A percentile compares a stretch with the other conserved stretches of the same genome.
phyloP scores from a whole-genome alignment of 2,888 invertebrate species.

The Drosophila conformis region DNA sequence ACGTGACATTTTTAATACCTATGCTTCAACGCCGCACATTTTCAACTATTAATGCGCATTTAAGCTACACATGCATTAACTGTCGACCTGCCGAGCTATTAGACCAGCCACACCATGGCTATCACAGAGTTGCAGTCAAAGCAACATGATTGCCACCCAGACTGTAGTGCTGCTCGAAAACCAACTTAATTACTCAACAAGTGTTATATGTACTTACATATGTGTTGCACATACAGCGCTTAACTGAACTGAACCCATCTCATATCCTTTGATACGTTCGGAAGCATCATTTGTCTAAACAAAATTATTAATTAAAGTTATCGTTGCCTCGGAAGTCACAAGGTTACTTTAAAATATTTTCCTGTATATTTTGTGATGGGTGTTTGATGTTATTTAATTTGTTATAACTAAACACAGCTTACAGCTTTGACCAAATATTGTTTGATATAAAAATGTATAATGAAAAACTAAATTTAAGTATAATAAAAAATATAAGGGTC shows the following conservation, averaged over 20 bases:
- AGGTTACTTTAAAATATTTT: slow-evolving; percentile 32
- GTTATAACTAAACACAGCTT: slow-evolving; percentile 63
- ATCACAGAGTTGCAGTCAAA: slow-evolving; percentile 13
- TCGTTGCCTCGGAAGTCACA: slow-evolving; percentile 5
- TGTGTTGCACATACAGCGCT: slow-evolving; percentile 30
- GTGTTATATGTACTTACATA: slow-evolving; percentile 6
- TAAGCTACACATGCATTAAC: slow-evolving; percentile 77
- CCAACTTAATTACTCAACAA: slow-evolving; percentile 67
- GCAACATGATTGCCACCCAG: slow-evolving; percentile 25
- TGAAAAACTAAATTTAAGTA: not conserved
- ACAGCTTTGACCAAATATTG: slow-evolving; percentile 78
- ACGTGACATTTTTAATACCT: slow-evolving; percentile 80
- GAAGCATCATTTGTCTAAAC: slow-evolving; percentile 46
- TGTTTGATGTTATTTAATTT: slow-evolving; percentile 69
- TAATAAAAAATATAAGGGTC: not conserved
- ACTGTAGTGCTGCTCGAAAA: slow-evolving; percentile 35
- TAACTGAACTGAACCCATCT: slow-evolving; percentile 17
- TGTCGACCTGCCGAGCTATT: slow-evolving; percentile 44
- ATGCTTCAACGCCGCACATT: slow-evolving; percentile 78
- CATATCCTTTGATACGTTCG: slow-evolving; percentile 31
- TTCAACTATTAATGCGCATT: slow-evolving; percentile 78
- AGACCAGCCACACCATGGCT: slow-evolving; percentile 13
- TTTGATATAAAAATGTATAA: slow-evolving; percentile 53
- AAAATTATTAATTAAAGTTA: slow-evolving; percentile 1
- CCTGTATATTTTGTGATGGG: slow-evolving; percentile 33